phyloP scores from a whole-genome alignment of 2,113 vertebrate genomes.

The Pteropus alecto region DNA sequence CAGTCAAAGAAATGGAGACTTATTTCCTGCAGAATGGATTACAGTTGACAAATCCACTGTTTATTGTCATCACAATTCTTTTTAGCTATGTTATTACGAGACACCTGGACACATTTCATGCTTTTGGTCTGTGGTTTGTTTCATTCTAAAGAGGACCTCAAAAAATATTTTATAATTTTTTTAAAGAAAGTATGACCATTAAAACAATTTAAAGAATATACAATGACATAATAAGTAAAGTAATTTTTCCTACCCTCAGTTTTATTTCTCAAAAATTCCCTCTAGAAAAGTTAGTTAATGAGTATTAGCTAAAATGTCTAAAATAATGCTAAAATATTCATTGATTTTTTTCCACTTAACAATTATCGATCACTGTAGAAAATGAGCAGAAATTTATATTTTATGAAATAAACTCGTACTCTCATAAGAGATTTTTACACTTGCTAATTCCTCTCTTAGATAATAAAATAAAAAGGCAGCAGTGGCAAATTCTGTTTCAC shows the following conservation, averaged over 20 bases:
- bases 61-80: background rate
- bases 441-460: background rate
- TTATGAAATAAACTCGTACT: background rate
- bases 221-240: background rate
- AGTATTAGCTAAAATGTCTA: background rate
- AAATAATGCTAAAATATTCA: background rate
- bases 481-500: background rate
- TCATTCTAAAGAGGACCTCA: background rate
- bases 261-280: background rate
- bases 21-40: background rate
- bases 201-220: background rate
- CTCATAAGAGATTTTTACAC: background rate
- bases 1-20: background rate
- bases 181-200: background rate
- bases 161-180: background rate
- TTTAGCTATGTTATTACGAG: rapidly evolving
- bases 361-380: background rate
- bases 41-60: background rate
- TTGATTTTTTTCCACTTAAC: background rate
- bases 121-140: rapidly evolving
- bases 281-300: background rate
- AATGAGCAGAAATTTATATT: background rate
- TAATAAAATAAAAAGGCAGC: background rate
- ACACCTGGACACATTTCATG: background rate
- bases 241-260: background rate